These are phyloP conservation scores for Silurus glanis DNA, from an alignment of 2,113 vertebrate species.

Conservation along the genomic window DNA sequence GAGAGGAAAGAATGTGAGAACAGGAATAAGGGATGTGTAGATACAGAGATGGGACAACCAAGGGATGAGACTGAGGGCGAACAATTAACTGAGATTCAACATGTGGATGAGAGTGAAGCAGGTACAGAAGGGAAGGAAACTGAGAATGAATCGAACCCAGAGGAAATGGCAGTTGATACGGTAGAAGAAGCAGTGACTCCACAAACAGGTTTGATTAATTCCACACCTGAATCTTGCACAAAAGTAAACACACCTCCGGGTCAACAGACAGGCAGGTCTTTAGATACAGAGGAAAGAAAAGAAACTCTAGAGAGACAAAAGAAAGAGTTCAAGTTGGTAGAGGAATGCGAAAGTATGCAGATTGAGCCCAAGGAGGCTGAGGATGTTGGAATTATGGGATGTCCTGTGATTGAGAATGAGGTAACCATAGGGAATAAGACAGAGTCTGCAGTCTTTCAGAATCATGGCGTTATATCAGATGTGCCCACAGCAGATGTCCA, in stretches of 20 bases:
- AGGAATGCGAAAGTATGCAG: not conserved
- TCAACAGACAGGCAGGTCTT: slow-evolving; percentile 24
- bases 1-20: slow-evolving; percentile 16
- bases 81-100: not conserved
- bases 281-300: slow-evolving; percentile 22
- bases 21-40: not conserved
- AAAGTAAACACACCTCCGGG: not conserved
- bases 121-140: slow-evolving; percentile 1
- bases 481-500: slow-evolving; percentile 5
- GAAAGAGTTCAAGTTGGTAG: not conserved
- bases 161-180: slow-evolving; percentile 19
- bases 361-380: not conserved
- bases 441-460: slow-evolving; percentile 19
- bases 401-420: not conserved
- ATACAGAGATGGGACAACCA: not conserved
- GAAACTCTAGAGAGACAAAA: slow-evolving; percentile 16
- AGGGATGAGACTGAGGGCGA: not conserved
- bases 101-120: fast-evolving
- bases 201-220: slow-evolving; percentile 42
- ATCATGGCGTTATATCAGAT: slow-evolving; percentile 5
- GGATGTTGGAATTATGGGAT: slow-evolving; percentile 6
- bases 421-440: not conserved
- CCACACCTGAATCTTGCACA: slow-evolving; percentile 32
- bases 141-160: not conserved
- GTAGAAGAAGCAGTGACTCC: slow-evolving; percentile 22